Base-by-base conservation (phyloP, 2,797 vertebrate genomes). In the Aeoliscus strigatus region DNA sequence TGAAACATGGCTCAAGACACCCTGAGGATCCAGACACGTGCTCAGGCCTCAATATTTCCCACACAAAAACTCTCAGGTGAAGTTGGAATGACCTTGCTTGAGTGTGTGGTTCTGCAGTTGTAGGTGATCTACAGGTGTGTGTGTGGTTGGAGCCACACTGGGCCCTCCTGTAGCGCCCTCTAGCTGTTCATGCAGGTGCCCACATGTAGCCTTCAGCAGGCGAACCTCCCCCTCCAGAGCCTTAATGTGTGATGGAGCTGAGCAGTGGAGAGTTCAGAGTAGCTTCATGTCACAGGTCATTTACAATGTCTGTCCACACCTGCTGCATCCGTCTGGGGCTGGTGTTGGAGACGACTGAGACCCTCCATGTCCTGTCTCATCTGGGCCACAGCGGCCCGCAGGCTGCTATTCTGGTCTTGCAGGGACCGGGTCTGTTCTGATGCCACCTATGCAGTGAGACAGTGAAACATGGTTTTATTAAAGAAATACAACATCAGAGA, bases 351-450 rank as follows among this genome's bases (percentile, higher is more conserved):
- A 26, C 51, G 54, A 27, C 74, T 73, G 5, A 95, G 77, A 9
- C 27, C 56, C 30, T 96, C 93, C 91, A 96, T 95, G 51, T 94
- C 90, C 29, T 75, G 88, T 68, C 91, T 90, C 94, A 98, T 97
- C 52, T 91, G 89, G 5, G 89, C 47, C 8, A 98, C 42, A 5
- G 86, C 88, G 0, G 51, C 60, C 14, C 84, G 83, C 53, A 97
- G 74, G 55, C 37, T 81, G 5, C 39, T 39, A 60, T 96, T 97
- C 73, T 96, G 90, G 59, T 92, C 77, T 65, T 88, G 88, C 1
- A 98, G 81, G 17, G 42, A 66, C 60, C 42, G 72, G 21, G 93
- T 75, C 72, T 92, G 87, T 42, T 73, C 65, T 3, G 86, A 77
- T 15, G 73, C 62, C 43, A 27, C 23, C 17, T 50, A 21, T 63